These are phyloP conservation scores for Aphaenogaster floridana DNA, from an alignment of 1,140 invertebrate genomes.

Conservation along the genomic window DNA sequence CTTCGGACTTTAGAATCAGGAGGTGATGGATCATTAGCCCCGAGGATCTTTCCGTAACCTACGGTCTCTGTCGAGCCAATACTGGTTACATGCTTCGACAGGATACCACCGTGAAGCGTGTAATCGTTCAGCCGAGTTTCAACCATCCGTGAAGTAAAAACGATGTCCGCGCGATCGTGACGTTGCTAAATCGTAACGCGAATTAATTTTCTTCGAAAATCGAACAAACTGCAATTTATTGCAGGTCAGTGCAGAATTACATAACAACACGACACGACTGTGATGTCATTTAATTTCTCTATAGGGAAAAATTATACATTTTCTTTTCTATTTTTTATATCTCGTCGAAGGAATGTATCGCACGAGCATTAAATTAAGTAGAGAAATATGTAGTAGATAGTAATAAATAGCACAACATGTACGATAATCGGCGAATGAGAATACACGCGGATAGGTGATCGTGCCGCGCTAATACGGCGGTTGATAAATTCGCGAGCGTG, in stretches of 20 bases:
- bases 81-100: conserved; percentile 52
- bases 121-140: conserved; percentile 42
- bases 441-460: not conserved
- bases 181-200: conserved; percentile 41
- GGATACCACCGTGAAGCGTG: conserved; percentile 51
- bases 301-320: not conserved
- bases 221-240: not conserved
- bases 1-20: conserved; percentile 68
- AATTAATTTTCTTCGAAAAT: conserved; percentile 37
- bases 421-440: not conserved
- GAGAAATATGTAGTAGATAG: not conserved
- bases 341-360: not conserved
- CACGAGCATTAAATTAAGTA: conserved; percentile 14
- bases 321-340: not conserved
- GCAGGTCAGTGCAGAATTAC: not conserved
- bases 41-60: conserved; percentile 65
- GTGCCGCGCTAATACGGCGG: conserved; percentile 28
- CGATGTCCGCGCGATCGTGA: conserved; percentile 37
- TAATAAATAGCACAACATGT: not conserved
- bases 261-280: not conserved
- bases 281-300: not conserved
- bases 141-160: conserved; percentile 51
- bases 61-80: conserved; percentile 42
- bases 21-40: conserved; percentile 76
- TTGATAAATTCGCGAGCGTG: conserved; percentile 63